Conservation (phyloP, 2,888 invertebrate genomes). For the Rhingia campestris region DNA sequence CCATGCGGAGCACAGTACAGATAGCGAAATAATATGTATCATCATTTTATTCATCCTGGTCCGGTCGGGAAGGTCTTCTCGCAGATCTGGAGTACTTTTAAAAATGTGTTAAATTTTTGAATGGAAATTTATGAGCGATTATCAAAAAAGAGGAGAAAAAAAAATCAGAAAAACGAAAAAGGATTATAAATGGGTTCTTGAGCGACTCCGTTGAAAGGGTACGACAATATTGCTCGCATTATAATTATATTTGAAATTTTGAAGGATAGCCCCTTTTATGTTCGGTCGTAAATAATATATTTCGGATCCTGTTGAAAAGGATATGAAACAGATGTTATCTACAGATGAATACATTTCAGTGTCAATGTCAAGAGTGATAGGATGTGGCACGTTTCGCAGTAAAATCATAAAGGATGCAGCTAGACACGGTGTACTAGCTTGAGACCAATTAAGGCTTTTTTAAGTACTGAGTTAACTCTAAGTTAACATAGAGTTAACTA, state of each 20-base stretch:
- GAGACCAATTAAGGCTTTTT: too few relatives aligned
- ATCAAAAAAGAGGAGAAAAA: neutral
- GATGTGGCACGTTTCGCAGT: neutral
- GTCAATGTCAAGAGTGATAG: neutral
- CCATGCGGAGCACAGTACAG: neutral
- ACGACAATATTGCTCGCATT: conserved; percentile 1
- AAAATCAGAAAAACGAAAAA: neutral
- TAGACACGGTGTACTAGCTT: too few relatives aligned
- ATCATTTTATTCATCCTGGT: conserved; percentile 18
- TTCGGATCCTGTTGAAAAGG: neutral
- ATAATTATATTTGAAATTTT: conserved; percentile 7
- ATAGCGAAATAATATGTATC: conserved; percentile 15
- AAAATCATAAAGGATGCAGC: neutral
- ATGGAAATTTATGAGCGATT: conserved; percentile 57
- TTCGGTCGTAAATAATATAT: conserved; percentile 14
- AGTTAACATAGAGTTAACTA: too few relatives aligned
- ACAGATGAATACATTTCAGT: neutral
- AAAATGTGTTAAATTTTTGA: conserved; percentile 49
- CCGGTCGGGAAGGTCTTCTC: conserved; percentile 18
- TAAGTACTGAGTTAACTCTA: too few relatives aligned
- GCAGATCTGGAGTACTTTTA: neutral
- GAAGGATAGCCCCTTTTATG: neutral
- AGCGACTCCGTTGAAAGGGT: conserved; percentile 16
- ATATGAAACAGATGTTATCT: neutral
- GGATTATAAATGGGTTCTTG: conserved; percentile 46